phyloP scores from a whole-genome alignment of 2,888 invertebrate genomes.

The Hydraecia micacea region DNA sequence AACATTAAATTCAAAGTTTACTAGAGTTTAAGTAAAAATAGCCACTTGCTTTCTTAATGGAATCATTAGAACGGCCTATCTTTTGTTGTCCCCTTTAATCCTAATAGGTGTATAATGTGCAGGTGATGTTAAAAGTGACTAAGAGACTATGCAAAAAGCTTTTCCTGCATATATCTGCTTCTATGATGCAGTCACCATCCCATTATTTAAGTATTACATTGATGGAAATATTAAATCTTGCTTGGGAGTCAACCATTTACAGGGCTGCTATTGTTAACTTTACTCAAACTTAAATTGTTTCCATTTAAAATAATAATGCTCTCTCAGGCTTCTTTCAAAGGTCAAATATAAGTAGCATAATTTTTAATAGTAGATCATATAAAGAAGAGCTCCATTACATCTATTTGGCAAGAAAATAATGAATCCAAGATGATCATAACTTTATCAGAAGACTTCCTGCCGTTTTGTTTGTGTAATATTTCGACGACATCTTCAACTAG shows the following conservation, averaged over 20 bases:
- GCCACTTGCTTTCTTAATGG: not conserved
- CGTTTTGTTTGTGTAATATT: constrained; percentile 17
- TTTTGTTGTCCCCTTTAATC: no score
- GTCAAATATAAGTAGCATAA: constrained; percentile 31
- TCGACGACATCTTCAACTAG: constrained; percentile 10
- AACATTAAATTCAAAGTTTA: constrained; percentile 26
- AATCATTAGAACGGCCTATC: no score
- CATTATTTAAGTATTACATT: not conserved
- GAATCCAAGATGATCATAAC: not conserved
- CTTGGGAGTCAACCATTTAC: not conserved
- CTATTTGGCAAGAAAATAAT: not conserved
- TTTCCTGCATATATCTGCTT: not conserved
- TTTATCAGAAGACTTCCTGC: constrained; percentile 7
- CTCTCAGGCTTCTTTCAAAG: constrained; percentile 21
- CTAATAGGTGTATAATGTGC: no score
- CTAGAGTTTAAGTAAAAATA: constrained; percentile 17
- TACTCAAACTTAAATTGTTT: constrained; percentile 31
- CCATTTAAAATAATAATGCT: constrained; percentile 31
- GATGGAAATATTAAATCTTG: constrained; percentile 2
- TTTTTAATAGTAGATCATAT: not conserved
- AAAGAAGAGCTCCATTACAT: not conserved
- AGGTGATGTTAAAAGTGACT: not conserved
- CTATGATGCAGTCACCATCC: not conserved
- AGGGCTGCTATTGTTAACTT: not conserved
- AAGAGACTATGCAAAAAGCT: not conserved